Evolutionary conservation across 1,140 invertebrate genomes (phyloP).

Genomic region (Drosophila lini): DNA sequence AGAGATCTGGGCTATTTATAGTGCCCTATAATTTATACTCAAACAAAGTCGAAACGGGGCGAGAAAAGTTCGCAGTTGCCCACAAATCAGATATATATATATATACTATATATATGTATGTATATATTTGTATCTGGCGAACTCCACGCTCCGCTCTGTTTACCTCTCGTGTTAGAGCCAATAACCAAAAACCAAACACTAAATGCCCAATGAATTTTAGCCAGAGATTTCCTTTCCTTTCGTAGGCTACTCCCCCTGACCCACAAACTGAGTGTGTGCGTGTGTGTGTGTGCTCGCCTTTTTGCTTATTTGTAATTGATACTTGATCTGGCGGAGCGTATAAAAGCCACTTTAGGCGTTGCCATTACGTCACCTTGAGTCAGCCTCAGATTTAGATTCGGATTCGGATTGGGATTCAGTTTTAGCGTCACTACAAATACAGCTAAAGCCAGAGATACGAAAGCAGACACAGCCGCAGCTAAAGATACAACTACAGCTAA

Average conservation of each 20-base stretch:
- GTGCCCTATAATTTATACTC: conserved; percentile 71
- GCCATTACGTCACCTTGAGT: conserved; percentile 78
- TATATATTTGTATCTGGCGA: conserved; percentile 32
- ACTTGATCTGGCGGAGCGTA: conserved; percentile 79
- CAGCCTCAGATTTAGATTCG: conserved; percentile 48
- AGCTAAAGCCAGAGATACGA: neutral
- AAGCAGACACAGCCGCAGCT: neutral
- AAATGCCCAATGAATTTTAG: conserved; percentile 7
- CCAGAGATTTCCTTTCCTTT: conserved; percentile 16
- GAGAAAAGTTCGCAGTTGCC: conserved; percentile 47
- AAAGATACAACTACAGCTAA: neutral
- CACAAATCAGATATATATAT: conserved; percentile 22
- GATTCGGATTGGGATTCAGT: conserved; percentile 7
- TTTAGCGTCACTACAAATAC: conserved; percentile 18
- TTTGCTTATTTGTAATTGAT: conserved; percentile 75
- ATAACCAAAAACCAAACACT: conserved; percentile 8
- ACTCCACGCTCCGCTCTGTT: conserved; percentile 35
- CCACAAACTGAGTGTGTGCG: conserved; percentile 48
- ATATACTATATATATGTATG: neutral
- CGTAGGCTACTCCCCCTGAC: conserved; percentile 43
- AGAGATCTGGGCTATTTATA: conserved; percentile 61
- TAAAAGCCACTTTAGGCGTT: conserved; percentile 80
- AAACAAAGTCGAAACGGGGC: conserved; percentile 47
- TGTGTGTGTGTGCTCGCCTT: conserved; percentile 13
- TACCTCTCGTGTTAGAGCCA: conserved; percentile 32